A percentile compares a stretch with the other conserved stretches of the same genome.
Conservation (phyloP, 2,797 vertebrate genomes). For the Margarornis squamiger region DNA sequence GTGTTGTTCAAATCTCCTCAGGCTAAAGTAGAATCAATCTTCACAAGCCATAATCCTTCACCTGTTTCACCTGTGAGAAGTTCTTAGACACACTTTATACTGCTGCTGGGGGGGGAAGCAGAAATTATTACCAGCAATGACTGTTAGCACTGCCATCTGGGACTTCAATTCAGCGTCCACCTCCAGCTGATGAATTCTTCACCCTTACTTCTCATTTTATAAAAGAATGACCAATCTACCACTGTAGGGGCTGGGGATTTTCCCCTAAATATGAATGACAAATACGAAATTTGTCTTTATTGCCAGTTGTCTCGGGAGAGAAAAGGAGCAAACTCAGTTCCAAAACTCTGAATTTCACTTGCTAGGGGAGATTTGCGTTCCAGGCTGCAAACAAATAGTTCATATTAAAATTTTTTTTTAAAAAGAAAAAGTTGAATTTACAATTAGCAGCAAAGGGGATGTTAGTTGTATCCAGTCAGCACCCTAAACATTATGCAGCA, state of each 20-base stretch:
- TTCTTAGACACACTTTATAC: not conserved
- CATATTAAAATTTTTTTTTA: not conserved
- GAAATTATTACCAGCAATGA: not conserved
- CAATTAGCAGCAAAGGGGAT: not conserved
- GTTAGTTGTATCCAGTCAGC: not conserved
- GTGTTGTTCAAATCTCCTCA: not conserved
- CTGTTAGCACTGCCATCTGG: not conserved
- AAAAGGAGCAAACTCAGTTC: not conserved
- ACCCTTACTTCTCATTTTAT: not conserved
- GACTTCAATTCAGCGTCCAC: not conserved
- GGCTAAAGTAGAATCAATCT: not conserved
- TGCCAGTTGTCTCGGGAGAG: accelerated
- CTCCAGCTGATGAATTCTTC: not conserved
- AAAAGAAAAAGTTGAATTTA: accelerated
- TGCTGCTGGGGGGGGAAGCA: not conserved
- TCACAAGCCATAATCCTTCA: not conserved
- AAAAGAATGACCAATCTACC: not conserved
- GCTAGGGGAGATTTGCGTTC: not conserved
- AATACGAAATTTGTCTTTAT: not conserved
- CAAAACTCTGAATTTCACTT: not conserved
- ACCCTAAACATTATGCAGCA: not conserved
- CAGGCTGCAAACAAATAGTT: not conserved
- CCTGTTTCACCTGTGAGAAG: not conserved
- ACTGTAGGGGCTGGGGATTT: not conserved
- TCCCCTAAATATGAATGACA: not conserved